Conservation (phyloP, 2,797 vertebrate species). For the Synanceia verrucosa region DNA sequence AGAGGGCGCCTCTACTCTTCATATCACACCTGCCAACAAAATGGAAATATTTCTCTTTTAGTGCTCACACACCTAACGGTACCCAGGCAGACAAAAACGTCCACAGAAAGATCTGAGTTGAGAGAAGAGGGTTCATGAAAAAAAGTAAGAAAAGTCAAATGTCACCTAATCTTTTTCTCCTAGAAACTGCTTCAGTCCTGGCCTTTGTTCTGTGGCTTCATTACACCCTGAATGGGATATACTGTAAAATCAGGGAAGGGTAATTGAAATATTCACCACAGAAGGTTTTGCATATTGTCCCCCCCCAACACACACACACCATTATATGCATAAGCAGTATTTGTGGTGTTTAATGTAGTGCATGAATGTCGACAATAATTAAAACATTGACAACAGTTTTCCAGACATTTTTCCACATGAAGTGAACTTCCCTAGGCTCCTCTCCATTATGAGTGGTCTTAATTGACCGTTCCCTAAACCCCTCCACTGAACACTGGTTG, state of each 20-base stretch:
- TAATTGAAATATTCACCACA: constrained; percentile 24
- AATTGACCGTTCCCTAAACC: constrained; percentile 29
- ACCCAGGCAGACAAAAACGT: constrained; percentile 37
- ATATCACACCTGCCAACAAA: constrained; percentile 45
- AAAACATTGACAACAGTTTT: neutral
- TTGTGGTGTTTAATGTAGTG: neutral
- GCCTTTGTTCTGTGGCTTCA: constrained; percentile 25
- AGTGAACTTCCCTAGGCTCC: neutral
- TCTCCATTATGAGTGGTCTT: neutral
- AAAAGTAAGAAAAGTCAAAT: constrained; percentile 43
- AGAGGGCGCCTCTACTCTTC: constrained; percentile 36
- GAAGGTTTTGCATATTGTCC: constrained; percentile 6
- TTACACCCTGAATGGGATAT: constrained; percentile 20
- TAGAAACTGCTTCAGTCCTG: constrained; percentile 12
- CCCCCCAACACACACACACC: neutral
- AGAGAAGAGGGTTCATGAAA: constrained; percentile 32
- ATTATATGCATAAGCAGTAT: neutral
- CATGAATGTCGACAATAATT: constrained; percentile 6
- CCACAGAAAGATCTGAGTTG: constrained; percentile 39
- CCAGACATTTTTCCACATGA: neutral
- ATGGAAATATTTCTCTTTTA: constrained; percentile 48
- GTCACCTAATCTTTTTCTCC: constrained; percentile 42
- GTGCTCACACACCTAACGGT: constrained; percentile 24
- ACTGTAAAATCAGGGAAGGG: constrained; percentile 18
- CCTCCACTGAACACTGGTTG: neutral